Evolutionary conservation across 2,113 vertebrate species (phyloP).

Genomic region (Eulemur rufifrons): DNA sequence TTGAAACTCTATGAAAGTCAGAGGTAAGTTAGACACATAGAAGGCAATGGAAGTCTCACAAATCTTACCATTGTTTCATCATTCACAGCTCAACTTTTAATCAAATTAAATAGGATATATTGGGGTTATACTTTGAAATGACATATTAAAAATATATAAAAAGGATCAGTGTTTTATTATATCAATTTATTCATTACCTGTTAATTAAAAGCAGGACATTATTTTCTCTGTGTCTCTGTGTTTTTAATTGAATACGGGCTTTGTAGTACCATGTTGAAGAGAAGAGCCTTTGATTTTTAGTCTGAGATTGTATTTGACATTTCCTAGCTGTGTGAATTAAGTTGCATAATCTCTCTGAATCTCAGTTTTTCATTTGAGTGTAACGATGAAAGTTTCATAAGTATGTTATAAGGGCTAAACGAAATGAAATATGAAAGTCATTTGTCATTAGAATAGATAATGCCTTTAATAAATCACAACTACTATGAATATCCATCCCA

Average conservation of each 20-base stretch:
- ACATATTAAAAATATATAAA: neutral
- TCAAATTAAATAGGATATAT: neutral
- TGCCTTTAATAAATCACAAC: neutral
- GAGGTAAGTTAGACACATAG: constrained; percentile 24
- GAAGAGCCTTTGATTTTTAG: neutral
- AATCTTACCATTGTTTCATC: neutral
- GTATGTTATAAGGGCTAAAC: neutral
- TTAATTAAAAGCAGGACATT: neutral
- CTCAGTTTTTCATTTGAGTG: neutral
- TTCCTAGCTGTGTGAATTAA: neutral
- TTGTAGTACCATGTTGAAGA: neutral
- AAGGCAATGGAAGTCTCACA: neutral
- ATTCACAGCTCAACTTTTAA: neutral
- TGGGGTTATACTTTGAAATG: neutral
- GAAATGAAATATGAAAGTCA: neutral
- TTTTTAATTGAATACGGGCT: neutral
- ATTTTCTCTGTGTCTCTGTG: neutral
- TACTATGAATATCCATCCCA: neutral
- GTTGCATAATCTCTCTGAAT: neutral
- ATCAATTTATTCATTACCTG: neutral
- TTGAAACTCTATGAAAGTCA: neutral
- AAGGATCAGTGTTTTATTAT: neutral
- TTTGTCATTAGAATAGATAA: neutral
- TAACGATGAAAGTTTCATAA: neutral
- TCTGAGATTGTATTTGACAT: neutral